Evolutionary conservation across 2,113 vertebrate genomes (phyloP), one percentile per base, ranked within the genome.

Genomic region (Microcebus jonahi): DNA sequence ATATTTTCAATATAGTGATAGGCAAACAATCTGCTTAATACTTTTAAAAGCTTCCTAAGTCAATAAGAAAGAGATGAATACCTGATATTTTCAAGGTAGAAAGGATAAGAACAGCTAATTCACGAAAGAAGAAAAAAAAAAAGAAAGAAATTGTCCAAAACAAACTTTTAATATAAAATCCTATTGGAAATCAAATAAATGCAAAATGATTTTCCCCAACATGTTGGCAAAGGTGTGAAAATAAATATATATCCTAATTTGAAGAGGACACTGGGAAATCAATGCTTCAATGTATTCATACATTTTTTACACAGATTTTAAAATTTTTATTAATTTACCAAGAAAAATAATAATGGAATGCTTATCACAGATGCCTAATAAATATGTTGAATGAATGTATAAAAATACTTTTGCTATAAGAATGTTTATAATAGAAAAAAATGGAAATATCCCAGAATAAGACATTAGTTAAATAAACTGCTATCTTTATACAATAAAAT

Each of bases 311-410:
- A 0, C 73, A 68, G 17, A 68, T 80, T 86, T 92, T 90, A 29
- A 8, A 14, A 88, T 42, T 90, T 88, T 20, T 55, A 70, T 59
- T 83, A 88, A 84, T 85, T 91, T 88, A 92, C 45, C 15, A 39
- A 73, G 29, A 86, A 8, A 39, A 89, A 81, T 42, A 67, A 90
- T 55, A 82, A 61, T 57, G 15, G 17, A n/a, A 59, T n/a, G 18
- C 17, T 8, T 85, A 81, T 68, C 12, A 80, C 3, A 82, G 20
- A 11, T 14, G 55, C 42, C 34, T 53, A 70, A 76, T 61, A 76
- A 88, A 96, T 88, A 84, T 36, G 92, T 94, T 48, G 65, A 92
- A 77, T 31, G 31, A 13, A 63, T 81, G 8, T 87, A 88, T 68
- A 81, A 67, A 86, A 76, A 70, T 48, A 27, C 0, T 61, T 90